Evolutionary conservation across 2,888 invertebrate genomes (phyloP).

Genomic region (Ennomos erosarius): DNA sequence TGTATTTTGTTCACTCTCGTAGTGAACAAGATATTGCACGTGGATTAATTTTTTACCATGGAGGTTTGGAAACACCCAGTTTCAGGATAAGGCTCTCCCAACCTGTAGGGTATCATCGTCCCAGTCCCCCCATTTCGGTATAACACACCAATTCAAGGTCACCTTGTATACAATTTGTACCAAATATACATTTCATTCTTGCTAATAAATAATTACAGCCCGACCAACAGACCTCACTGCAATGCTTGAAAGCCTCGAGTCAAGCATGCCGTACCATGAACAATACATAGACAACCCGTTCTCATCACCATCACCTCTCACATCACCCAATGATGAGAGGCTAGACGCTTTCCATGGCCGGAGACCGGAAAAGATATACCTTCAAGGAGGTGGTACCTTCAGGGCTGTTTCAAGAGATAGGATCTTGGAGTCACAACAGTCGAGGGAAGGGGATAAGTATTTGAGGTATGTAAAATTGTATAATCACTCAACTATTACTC

Average conservation of each 20-base stretch:
- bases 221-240: constrained; percentile 75
- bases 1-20: too few relatives aligned
- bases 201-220: constrained; percentile 65
- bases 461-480: constrained; percentile 59
- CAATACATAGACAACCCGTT: constrained; percentile 82
- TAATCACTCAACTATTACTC: too few relatives aligned
- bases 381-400: constrained; percentile 81
- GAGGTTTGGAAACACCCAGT: too few relatives aligned
- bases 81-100: too few relatives aligned
- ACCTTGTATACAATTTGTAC: too few relatives aligned
- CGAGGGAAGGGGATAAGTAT: constrained; percentile 76
- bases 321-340: constrained; percentile 79
- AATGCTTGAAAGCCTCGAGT: constrained; percentile 76
- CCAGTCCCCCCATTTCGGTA: too few relatives aligned
- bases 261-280: constrained; percentile 72
- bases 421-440: constrained; percentile 74
- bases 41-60: too few relatives aligned
- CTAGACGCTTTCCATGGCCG: constrained; percentile 66
- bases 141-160: too few relatives aligned
- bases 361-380: constrained; percentile 76
- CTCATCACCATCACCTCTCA: constrained; percentile 80
- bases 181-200: too few relatives aligned
- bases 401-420: constrained; percentile 76
- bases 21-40: too few relatives aligned
- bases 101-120: too few relatives aligned